phyloP scores from a whole-genome alignment of 2,888 invertebrate species.

The Neoitamus cyanurus region DNA sequence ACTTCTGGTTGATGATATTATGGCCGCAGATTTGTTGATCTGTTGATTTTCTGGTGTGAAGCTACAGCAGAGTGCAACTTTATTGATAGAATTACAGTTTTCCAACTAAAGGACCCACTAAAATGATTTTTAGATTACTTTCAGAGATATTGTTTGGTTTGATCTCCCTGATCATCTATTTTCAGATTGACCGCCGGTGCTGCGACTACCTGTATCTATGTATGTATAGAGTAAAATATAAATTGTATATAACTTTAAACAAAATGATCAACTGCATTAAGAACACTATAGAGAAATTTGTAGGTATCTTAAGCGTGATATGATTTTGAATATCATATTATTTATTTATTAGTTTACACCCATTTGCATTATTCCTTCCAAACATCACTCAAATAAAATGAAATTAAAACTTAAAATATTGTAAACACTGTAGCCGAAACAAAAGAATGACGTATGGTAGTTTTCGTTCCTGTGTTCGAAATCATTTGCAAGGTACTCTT shows the following conservation, averaged over 20 bases:
- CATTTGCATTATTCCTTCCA: not conserved
- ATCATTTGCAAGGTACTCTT: not conserved
- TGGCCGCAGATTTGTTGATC: slow-evolving; percentile 29
- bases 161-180: no score
- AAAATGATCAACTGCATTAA: no score
- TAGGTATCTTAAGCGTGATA: no score
- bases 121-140: not conserved
- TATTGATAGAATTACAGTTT: not conserved
- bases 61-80: not conserved
- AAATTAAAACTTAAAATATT: not conserved
- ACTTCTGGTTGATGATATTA: slow-evolving; percentile 41
- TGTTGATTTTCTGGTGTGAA: slow-evolving; percentile 37
- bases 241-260: no score
- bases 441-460: not conserved
- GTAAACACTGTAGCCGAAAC: not conserved
- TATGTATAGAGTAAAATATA: no score
- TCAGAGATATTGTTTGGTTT: no score
- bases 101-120: not conserved
- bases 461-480: not conserved
- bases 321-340: no score
- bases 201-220: no score
- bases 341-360: no score
- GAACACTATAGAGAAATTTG: no score
- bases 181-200: no score
- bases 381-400: not conserved